These are phyloP conservation scores for Caenorhabditis virilis DNA, from an alignment of 2,888 invertebrate species.

Conservation along the genomic window DNA sequence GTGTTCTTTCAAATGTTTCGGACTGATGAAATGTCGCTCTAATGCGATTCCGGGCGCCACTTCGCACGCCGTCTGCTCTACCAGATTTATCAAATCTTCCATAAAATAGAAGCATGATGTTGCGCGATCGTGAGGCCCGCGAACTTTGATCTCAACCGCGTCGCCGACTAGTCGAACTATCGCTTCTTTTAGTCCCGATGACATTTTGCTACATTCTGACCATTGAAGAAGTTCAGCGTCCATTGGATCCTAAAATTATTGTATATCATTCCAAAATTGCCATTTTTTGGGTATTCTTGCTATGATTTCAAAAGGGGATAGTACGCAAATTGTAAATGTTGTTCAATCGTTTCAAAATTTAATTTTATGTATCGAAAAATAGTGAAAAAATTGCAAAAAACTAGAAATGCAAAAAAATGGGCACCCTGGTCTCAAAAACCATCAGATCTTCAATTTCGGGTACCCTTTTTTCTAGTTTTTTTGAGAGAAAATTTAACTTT, in stretches of 20 bases:
- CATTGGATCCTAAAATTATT: slow-evolving; percentile 71
- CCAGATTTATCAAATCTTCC: slow-evolving; percentile 72
- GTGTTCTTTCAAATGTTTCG: slow-evolving; percentile 67
- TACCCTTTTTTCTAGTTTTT: no score
- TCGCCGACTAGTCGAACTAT: slow-evolving; percentile 72
- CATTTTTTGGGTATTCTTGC: no score
- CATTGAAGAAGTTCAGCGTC: slow-evolving; percentile 78
- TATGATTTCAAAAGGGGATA: no score
- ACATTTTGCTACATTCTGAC: slow-evolving; percentile 75
- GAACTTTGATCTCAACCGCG: slow-evolving; percentile 68
- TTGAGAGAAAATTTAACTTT: no score
- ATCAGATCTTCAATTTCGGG: no score
- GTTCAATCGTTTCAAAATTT: no score
- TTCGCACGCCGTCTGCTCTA: slow-evolving; percentile 75
- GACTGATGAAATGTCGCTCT: slow-evolving; percentile 77
- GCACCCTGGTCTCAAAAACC: no score
- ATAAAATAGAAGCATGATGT: slow-evolving; percentile 75
- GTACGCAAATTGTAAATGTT: no score
- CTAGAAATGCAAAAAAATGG: no score
- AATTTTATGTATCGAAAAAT: no score
- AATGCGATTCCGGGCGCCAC: slow-evolving; percentile 77
- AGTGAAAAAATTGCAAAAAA: no score
- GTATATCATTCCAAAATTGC: no score
- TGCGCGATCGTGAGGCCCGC: slow-evolving; percentile 69
- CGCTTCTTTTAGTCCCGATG: slow-evolving; percentile 77